phyloP scores from a whole-genome alignment of 1,140 invertebrate species.

The Daktulosphaira vitifoliae region DNA sequence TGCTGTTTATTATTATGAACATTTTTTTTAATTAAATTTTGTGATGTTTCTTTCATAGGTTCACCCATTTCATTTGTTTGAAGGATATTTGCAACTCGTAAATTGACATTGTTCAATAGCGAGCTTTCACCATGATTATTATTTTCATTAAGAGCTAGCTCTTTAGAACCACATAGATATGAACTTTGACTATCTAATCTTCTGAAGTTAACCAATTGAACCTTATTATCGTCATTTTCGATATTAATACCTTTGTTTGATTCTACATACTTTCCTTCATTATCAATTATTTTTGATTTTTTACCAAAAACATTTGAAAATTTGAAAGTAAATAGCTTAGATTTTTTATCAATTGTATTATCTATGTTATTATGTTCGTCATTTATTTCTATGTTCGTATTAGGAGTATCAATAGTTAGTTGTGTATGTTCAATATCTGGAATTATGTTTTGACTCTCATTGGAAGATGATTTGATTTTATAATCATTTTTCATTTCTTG shows the following conservation, averaged over 20 bases:
- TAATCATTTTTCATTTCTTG: neutral
- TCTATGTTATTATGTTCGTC: neutral
- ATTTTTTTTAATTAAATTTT: too few species aligned
- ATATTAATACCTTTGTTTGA: neutral
- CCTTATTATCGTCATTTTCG: slow-evolving; percentile 5
- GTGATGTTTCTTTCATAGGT: too few species aligned
- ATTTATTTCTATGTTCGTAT: neutral
- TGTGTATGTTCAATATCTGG: too few species aligned
- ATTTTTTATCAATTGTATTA: neutral
- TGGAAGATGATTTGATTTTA: neutral
- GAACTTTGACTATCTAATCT: neutral
- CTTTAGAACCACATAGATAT: too few species aligned
- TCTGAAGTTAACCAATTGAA: slow-evolving; percentile 13
- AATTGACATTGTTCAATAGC: too few species aligned
- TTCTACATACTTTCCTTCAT: neutral
- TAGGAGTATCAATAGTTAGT: neutral
- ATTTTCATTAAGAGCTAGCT: slow-evolving; percentile 6
- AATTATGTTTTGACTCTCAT: too few species aligned
- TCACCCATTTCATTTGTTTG: too few species aligned
- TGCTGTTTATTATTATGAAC: neutral
- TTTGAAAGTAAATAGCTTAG: slow-evolving; percentile 10
- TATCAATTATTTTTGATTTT: slow-evolving; percentile 10
- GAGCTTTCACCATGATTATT: slow-evolving; percentile 35
- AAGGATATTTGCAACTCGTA: too few species aligned
- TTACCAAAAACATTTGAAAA: slow-evolving; percentile 19